Evolutionary conservation across 2,113 vertebrate genomes (phyloP), one percentile per base, ranked within the genome.

Genomic region (Lophura nycthemera): DNA sequence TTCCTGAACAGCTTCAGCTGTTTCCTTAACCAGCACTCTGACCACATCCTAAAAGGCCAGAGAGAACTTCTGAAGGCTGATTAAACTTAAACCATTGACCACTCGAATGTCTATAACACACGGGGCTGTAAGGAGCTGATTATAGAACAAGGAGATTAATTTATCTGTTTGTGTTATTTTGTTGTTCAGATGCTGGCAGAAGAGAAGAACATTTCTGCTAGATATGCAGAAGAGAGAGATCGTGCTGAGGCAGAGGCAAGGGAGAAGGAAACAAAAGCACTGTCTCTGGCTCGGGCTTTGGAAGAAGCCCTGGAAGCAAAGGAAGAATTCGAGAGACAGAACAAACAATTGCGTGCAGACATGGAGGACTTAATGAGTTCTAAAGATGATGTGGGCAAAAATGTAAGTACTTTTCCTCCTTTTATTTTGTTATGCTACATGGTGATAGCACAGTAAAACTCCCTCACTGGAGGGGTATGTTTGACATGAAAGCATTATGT

Each of bases 341-440:
- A 99, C 97, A 99, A 99, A 95, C 99, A 99, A 97, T 98, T 99
- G 32, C 98, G 99, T 6, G 95, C 99, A 7, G 99, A 99, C 82
- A 99, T 99, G 99, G 99, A 99, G 64, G 99, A 99, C 32, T 84
- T 99, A 83, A 99, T 99, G 98, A 99, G 99, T 97, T 99, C 99
- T 65, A 99, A 99, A 96, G 99, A 99, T 16, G 99, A 99, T 1
- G 99, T 99, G 69, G 99, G 99, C 57, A 99, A 99, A 97, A 99
- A 98, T 1, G 99, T 99, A 89, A 98, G 99, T 97, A 21, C 1
- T 5, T 73, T n/a, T 71, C 40, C 56, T 91, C 21, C 10, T 20
- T 4, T 10, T 75, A 34, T 19, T 30, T 13, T 71, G 45, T 45
- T 30, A 47, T 14, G 3, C 32, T 60, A 22, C 30, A 10, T 5